These are phyloP conservation scores for Anguilla anguilla DNA, from an alignment of 2,797 vertebrate genomes.

Conservation along the genomic window DNA sequence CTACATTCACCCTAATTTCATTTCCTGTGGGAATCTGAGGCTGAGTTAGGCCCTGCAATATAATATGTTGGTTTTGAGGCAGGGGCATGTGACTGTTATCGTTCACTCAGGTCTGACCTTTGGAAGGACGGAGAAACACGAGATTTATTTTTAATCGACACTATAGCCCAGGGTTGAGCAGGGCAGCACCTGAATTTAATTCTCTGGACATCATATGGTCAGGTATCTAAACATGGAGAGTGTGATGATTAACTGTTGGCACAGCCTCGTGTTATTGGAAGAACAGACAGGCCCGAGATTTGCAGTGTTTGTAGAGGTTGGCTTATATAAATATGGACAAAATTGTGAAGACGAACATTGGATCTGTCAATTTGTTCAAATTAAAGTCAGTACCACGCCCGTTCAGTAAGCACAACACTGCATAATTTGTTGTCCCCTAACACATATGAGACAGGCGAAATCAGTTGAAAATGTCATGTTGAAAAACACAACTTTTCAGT, in stretches of 20 bases:
- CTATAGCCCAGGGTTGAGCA: constrained; percentile 13
- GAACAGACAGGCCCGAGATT: not conserved
- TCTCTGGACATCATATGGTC: constrained; percentile 24
- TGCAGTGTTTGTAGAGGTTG: not conserved
- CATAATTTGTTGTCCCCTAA: not conserved
- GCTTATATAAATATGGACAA: not conserved
- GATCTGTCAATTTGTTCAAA: not conserved
- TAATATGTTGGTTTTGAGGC: constrained; percentile 25
- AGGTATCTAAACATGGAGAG: constrained; percentile 19
- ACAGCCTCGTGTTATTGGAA: too few species aligned
- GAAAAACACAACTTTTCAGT: not conserved
- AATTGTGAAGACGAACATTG: not conserved
- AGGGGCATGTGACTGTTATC: constrained; percentile 20
- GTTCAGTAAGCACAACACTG: not conserved
- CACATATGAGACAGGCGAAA: too few species aligned
- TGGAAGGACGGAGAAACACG: constrained; percentile 30
- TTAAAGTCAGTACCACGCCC: not conserved
- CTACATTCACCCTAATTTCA: constrained; percentile 23
- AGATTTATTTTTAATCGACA: constrained; percentile 41
- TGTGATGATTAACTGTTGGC: constrained; percentile 19
- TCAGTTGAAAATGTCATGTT: too few species aligned
- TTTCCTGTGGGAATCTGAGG: constrained; percentile 33
- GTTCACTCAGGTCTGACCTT: constrained; percentile 24
- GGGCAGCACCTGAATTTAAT: constrained; percentile 38
- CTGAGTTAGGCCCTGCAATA: constrained; percentile 28